Conservation (phyloP, 2,888 invertebrate species). For the Chaetogeoica ovagalla region DNA sequence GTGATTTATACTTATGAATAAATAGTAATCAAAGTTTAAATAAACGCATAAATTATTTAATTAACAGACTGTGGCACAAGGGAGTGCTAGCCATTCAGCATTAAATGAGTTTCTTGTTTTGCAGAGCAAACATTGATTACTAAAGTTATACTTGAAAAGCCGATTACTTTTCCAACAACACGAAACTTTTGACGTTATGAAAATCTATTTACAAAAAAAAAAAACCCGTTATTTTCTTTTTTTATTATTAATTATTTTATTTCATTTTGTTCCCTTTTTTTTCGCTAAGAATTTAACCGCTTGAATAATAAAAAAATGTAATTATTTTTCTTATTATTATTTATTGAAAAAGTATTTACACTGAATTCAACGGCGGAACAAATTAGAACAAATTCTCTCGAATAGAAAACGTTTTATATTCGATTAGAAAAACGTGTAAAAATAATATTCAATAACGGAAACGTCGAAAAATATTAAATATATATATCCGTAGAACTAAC, state of each 20-base stretch:
- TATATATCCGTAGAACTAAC: too few relatives aligned
- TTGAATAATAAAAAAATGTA: slow-evolving; percentile 1
- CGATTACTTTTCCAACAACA: slow-evolving; percentile 43
- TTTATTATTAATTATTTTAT: slow-evolving; percentile 27
- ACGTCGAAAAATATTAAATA: too few relatives aligned
- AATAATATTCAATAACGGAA: too few relatives aligned
- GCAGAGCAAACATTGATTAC: slow-evolving; percentile 51
- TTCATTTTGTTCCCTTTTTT: neutral
- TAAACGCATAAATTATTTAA: slow-evolving; percentile 51
- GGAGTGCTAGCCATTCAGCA: slow-evolving; percentile 39
- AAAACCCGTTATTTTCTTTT: slow-evolving; percentile 3
- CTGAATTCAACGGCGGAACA: too few relatives aligned
- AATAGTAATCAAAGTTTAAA: slow-evolving; percentile 48
- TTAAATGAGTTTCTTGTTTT: slow-evolving; percentile 51
- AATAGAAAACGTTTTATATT: too few relatives aligned
- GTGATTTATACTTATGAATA: slow-evolving; percentile 46
- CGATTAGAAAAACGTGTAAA: too few relatives aligned
- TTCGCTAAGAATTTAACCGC: neutral
- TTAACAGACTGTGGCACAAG: slow-evolving; percentile 38
- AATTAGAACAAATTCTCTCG: too few relatives aligned
- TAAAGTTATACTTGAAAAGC: slow-evolving; percentile 49
- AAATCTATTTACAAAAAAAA: slow-evolving; percentile 22
- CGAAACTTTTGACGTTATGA: slow-evolving; percentile 42
- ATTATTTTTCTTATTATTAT: neutral
- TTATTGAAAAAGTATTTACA: too few relatives aligned